phyloP scores from a whole-genome alignment of 2,113 vertebrate genomes.

The Agelaius phoeniceus region DNA sequence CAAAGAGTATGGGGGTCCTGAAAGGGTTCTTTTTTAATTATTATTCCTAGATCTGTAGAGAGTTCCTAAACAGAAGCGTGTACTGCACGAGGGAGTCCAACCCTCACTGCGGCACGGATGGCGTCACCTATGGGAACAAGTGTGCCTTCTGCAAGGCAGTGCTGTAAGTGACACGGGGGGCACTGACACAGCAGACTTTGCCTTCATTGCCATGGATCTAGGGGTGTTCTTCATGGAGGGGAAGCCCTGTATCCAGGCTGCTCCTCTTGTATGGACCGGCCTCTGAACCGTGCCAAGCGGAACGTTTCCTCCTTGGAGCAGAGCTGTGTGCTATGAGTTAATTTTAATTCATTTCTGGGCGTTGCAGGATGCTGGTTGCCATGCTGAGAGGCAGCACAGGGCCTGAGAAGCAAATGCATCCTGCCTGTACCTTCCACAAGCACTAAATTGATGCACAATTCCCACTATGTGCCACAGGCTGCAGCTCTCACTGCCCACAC shows the following conservation, averaged over 20 bases:
- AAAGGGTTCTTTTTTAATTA: neutral
- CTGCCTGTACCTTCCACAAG: neutral
- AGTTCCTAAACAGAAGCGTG: conserved; percentile 61
- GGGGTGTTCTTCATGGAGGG: neutral
- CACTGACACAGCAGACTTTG: neutral
- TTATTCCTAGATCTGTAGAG: conserved; percentile 63
- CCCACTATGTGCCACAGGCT: neutral
- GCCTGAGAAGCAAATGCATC: conserved; percentile 5
- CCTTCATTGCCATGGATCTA: neutral
- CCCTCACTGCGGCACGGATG: conserved; percentile 75
- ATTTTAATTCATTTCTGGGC: conserved; percentile 12
- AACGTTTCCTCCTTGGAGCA: neutral
- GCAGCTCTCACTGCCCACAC: conserved; percentile 39
- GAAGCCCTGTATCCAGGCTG: neutral
- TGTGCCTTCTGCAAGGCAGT: conserved; percentile 78
- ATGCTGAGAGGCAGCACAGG: conserved; percentile 7
- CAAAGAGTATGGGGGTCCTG: neutral
- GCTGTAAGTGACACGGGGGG: conserved; percentile 59
- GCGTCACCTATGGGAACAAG: conserved; percentile 73
- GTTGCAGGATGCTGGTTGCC: neutral
- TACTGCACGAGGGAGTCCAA: conserved; percentile 77
- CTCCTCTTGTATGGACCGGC: neutral
- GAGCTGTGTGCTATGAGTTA: neutral
- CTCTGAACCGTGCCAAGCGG: accelerated
- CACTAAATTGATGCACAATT: conserved; percentile 6